These are phyloP conservation scores for Synanceia verrucosa DNA, from an alignment of 2,797 vertebrate species.

Conservation along the genomic window DNA sequence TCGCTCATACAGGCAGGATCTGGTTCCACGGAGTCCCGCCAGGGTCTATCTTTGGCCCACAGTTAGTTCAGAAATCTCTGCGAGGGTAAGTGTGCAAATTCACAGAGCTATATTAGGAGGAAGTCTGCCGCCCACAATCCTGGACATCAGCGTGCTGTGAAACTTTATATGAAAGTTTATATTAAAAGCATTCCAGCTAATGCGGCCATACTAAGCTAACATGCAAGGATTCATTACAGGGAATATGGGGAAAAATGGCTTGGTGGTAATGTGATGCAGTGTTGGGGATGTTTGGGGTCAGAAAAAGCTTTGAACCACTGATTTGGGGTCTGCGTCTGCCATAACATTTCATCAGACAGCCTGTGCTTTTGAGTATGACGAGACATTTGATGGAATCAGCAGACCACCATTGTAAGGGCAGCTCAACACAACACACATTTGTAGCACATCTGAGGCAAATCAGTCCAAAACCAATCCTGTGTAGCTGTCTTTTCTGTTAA, in stretches of 20 bases:
- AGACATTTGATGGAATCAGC: conserved; percentile 36
- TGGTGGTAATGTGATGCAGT: conserved; percentile 7
- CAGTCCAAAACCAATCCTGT: neutral
- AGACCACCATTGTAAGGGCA: conserved; percentile 20
- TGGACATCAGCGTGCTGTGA: conserved; percentile 1
- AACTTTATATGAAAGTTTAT: conserved; percentile 17
- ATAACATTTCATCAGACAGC: conserved; percentile 29
- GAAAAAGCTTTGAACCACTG: conserved; percentile 11
- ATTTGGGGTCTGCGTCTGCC: conserved; percentile 4
- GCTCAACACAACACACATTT: conserved; percentile 8
- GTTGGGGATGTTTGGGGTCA: conserved; percentile 10
- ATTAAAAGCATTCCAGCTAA: conserved; percentile 30
- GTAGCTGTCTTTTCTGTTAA: too few relatives aligned
- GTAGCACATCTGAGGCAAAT: conserved; percentile 16
- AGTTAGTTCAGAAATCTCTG: conserved; percentile 12
- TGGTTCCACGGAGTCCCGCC: conserved; percentile 31
- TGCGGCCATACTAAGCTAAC: neutral
- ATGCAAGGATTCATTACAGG: conserved; percentile 5
- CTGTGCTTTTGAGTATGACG: conserved; percentile 28
- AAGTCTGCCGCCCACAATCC: neutral
- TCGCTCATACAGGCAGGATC: conserved; percentile 1
- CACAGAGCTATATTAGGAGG: conserved; percentile 11
- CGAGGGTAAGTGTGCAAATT: conserved; percentile 22
- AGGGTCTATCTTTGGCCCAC: conserved; percentile 41
- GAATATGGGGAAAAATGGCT: neutral